Conservation (phyloP, 2,888 invertebrate genomes). For the Plebejus argus region DNA sequence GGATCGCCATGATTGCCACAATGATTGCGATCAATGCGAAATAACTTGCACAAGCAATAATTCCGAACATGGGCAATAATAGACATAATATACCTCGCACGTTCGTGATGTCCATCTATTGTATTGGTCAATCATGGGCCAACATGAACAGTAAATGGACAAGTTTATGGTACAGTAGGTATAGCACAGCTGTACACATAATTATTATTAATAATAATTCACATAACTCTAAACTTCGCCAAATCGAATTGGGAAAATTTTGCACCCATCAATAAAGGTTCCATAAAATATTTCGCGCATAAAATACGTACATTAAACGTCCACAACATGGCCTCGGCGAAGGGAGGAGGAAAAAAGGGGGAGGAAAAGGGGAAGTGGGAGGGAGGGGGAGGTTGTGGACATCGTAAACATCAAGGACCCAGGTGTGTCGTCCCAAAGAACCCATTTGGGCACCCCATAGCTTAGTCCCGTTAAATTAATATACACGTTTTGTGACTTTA, state of each 20-base stretch:
- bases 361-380: neutral
- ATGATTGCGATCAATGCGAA: too few species aligned
- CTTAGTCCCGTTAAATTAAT: slow-evolving; percentile 13
- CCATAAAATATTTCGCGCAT: slow-evolving; percentile 6
- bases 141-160: neutral
- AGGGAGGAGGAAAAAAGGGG: neutral
- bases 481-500: neutral
- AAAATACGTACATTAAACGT: slow-evolving; percentile 2
- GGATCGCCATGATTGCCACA: too few species aligned
- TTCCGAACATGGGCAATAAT: too few species aligned
- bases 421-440: slow-evolving; percentile 7
- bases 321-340: neutral
- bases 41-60: too few species aligned
- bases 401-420: neutral
- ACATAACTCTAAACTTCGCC: neutral
- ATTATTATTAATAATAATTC: neutral
- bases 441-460: slow-evolving; percentile 10
- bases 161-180: neutral
- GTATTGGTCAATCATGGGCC: too few species aligned
- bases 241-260: neutral
- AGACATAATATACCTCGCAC: too few species aligned
- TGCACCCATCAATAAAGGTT: neutral
- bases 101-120: too few species aligned
- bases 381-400: neutral
- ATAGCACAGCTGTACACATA: neutral